Evolutionary conservation across 2,113 vertebrate genomes (phyloP), one percentile per base, ranked within the genome.

Genomic region (Brevimyrus niger): DNA sequence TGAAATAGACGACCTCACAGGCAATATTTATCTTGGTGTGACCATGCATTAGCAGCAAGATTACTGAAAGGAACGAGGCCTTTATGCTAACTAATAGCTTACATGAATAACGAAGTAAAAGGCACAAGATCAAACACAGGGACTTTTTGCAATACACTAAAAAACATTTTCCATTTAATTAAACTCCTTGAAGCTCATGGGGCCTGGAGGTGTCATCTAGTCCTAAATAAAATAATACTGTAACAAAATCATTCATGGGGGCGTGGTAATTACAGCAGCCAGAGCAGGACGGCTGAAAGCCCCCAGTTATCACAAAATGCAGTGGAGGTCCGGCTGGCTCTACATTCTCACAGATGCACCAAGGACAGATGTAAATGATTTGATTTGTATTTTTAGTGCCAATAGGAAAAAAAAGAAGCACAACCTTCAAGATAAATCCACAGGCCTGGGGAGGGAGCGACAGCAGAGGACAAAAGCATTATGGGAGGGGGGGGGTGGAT

Each of bases 231-330:
- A 55, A 87, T 80, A 91, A 44, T 73, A 48, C 3, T 27, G 42
- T 87, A 89, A 58, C 87, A 51, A 84, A 51, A 82, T 27, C 4
- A 46, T 80, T 35, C 80, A 21, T 23, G 13, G 85, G 48, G 89
- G 88, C 53, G 73, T 35, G 31, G 53, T 76, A 91, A 89, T 87
- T 55, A 89, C 19, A n/a, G 42, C 19, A n/a, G 35, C 42, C 46
- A 80, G 13, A 42, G 17, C 73, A 4, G 73, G 35, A 19, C 0
- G 73, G 13, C 10, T 76, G 13, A 17, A 17, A 76, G n/a, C 13
- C 13, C 35, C 2, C 6, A 17, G 17, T 38, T 3, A 42, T 76
- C 35, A 76, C 35, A 3, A 76, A 35, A 76, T 5, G 15, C 73
- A 80, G 69, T 0, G 13, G 4, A 38, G 73, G 73, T 38, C 73